phyloP scores from a whole-genome alignment of 1,140 invertebrate genomes.

The Hyles euphorbiae region DNA sequence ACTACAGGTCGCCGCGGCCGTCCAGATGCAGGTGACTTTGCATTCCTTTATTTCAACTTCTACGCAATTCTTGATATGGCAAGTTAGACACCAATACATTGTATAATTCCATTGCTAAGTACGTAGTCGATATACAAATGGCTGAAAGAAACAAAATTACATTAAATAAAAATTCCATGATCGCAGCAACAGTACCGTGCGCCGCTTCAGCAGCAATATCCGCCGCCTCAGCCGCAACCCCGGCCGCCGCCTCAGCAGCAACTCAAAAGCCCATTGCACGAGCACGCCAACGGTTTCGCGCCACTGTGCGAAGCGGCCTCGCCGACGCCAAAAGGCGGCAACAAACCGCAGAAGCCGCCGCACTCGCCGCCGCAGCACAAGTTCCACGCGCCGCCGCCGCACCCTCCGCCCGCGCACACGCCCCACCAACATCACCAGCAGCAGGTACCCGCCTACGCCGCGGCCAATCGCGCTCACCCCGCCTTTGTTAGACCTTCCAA shows the following conservation, averaged over 20 bases:
- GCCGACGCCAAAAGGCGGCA: constrained; percentile 52
- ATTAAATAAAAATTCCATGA: constrained; percentile 3
- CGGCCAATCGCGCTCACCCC: too few relatives aligned
- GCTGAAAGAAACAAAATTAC: neutral
- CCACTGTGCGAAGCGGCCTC: constrained; percentile 58
- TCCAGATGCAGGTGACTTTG: constrained; percentile 61
- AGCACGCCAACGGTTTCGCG: constrained; percentile 61
- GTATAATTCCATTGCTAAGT: too few relatives aligned
- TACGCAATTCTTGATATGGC: neutral
- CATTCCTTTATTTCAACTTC: neutral
- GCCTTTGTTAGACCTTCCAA: neutral
- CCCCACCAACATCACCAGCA: constrained; percentile 44
- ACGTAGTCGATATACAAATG: neutral
- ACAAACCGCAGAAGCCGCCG: constrained; percentile 57
- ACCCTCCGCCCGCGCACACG: constrained; percentile 31
- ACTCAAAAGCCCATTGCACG: constrained; percentile 62
- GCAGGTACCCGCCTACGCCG: constrained; percentile 23
- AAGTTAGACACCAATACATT: too few relatives aligned
- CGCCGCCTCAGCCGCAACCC: constrained; percentile 45
- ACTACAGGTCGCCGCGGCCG: constrained; percentile 62
- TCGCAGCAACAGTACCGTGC: constrained; percentile 57
- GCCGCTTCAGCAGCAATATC: constrained; percentile 58
- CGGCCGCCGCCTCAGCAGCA: constrained; percentile 54
- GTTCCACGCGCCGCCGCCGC: constrained; percentile 55
- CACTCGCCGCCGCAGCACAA: constrained; percentile 71